Conservation (phyloP, 2,113 vertebrate genomes). For the Takifugu flavidus region DNA sequence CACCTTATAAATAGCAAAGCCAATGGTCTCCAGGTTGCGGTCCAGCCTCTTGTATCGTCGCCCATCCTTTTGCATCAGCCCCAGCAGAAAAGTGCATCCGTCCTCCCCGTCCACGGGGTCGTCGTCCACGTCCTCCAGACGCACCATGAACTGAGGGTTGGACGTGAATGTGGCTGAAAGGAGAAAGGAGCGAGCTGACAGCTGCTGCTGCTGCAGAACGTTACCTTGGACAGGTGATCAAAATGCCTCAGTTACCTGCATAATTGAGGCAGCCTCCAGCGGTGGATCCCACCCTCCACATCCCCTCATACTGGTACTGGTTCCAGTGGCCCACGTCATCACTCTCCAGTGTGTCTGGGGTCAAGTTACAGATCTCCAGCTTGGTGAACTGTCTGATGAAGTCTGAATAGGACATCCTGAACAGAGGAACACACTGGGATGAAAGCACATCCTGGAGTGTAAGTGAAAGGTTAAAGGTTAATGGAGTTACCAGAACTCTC, state of each 20-base stretch:
- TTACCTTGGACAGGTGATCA: not conserved
- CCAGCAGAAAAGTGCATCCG: conserved; percentile 74
- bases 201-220: not conserved
- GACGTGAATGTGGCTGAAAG: conserved; percentile 70
- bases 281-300: conserved; percentile 79
- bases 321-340: conserved; percentile 74
- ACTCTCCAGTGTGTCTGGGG: conserved; percentile 75
- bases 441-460: too few relatives aligned
- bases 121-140: conserved; percentile 70
- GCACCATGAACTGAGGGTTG: conserved; percentile 75
- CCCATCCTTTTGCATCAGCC: conserved; percentile 74
- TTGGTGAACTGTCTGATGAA: conserved; percentile 80
- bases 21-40: conserved; percentile 53
- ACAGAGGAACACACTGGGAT: not conserved
- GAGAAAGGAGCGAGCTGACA: not conserved
- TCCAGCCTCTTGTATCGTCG: conserved; percentile 35
- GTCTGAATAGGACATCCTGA: conserved; percentile 86
- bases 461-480: not conserved
- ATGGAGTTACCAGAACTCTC: conserved; percentile 85
- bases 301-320: conserved; percentile 74
- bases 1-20: conserved; percentile 73
- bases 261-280: conserved; percentile 79
- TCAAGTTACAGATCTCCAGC: conserved; percentile 86
- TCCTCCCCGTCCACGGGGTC: conserved; percentile 54
- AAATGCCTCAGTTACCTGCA: conserved; percentile 13